phyloP scores from a whole-genome alignment of 2,888 invertebrate genomes.

The Acanthacorydalis orientalis region DNA sequence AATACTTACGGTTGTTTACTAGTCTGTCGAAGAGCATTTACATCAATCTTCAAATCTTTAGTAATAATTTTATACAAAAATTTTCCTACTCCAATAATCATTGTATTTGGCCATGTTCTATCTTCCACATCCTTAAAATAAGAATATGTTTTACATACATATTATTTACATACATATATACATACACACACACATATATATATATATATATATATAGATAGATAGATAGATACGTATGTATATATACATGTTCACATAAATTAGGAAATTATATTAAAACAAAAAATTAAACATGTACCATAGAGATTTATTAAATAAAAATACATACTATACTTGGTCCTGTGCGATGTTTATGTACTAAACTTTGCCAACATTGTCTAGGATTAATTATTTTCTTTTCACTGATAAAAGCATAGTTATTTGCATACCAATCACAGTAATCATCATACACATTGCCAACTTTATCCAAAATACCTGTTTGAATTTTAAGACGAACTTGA shows the following conservation, averaged over 20 bases:
- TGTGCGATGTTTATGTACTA: slow-evolving; percentile 30
- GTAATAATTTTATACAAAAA: slow-evolving; percentile 77
- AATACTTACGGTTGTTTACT: slow-evolving; percentile 25
- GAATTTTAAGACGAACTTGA: slow-evolving; percentile 45
- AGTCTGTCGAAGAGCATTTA: slow-evolving; percentile 45
- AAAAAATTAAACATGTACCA: slow-evolving; percentile 2
- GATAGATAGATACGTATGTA: no score
- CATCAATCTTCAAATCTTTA: slow-evolving; percentile 68
- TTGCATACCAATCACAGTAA: slow-evolving; percentile 44
- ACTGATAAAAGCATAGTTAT: slow-evolving; percentile 15
- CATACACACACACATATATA: no score
- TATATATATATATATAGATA: no score
- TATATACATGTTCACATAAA: no score
- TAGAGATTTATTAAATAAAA: no score
- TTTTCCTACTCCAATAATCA: slow-evolving; percentile 52
- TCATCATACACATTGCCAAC: slow-evolving; percentile 36
- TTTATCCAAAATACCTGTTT: slow-evolving; percentile 48
- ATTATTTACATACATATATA: no score
- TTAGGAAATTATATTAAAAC: no score
- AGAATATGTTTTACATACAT: no score
- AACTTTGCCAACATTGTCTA: slow-evolving; percentile 56
- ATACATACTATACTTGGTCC: slow-evolving; percentile 37
- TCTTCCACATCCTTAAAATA: slow-evolving; percentile 32
- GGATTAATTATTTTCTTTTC: slow-evolving; percentile 27
- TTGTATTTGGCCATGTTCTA: slow-evolving; percentile 47